These are phyloP conservation scores for Siniperca knerii DNA, from an alignment of 2,113 vertebrate genomes.

Conservation along the genomic window DNA sequence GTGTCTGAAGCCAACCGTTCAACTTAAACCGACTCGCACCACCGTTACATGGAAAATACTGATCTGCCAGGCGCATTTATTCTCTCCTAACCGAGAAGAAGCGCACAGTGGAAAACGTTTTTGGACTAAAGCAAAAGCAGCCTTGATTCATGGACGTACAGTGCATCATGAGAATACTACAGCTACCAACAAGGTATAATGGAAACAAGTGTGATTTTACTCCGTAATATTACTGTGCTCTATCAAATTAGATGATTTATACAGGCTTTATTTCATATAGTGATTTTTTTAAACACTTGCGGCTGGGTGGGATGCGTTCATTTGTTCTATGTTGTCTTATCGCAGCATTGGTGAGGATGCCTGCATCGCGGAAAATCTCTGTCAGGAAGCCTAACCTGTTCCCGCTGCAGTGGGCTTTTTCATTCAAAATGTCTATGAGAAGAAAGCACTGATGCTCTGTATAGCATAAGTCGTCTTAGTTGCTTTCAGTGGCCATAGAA, in stretches of 20 bases:
- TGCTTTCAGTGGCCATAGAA: background rate
- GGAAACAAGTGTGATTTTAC: background rate
- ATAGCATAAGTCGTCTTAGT: background rate
- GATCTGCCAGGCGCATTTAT: slow-evolving; percentile 48
- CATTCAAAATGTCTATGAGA: background rate
- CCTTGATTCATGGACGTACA: slow-evolving; percentile 41
- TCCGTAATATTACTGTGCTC: background rate
- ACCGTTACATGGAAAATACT: slow-evolving; percentile 37
- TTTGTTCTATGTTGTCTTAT: slow-evolving; percentile 50
- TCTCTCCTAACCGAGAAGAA: slow-evolving; percentile 43
- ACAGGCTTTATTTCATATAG: background rate
- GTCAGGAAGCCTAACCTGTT: slow-evolving; percentile 46
- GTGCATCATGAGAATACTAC: slow-evolving; percentile 63
- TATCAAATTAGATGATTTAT: background rate
- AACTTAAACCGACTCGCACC: slow-evolving; percentile 19
- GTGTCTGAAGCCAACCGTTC: background rate
- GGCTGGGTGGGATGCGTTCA: slow-evolving; percentile 50
- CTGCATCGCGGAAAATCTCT: slow-evolving; percentile 61
- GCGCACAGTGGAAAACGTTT: slow-evolving; percentile 55
- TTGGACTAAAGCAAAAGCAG: slow-evolving; percentile 45
- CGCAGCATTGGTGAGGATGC: slow-evolving; percentile 54
- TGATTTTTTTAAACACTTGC: slow-evolving; percentile 35
- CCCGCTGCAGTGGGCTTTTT: slow-evolving; percentile 38
- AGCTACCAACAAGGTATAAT: slow-evolving; percentile 68
- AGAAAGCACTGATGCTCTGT: slow-evolving; percentile 1